Conservation (phyloP, 2,797 vertebrate genomes). For the Micromesistius poutassou region DNA sequence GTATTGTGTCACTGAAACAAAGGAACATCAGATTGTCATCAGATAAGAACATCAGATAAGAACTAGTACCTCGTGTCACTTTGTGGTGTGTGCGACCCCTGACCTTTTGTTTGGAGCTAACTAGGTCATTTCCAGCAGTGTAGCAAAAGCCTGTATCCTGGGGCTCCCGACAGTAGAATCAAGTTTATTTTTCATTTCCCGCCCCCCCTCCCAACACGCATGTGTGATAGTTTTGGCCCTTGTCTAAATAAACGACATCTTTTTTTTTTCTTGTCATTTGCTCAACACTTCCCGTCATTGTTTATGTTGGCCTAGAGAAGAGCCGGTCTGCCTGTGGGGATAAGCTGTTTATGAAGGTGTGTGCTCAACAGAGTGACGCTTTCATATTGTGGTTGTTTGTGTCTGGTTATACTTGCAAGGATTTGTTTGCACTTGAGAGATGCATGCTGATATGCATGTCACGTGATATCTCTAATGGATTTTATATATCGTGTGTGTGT, state of each 20-base stretch:
- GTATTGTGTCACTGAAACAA: neutral
- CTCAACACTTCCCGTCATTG: neutral
- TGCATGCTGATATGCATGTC: neutral
- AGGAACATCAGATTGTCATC: neutral
- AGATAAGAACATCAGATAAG: too few species aligned
- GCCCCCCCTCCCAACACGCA: neutral
- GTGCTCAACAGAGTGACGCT: neutral
- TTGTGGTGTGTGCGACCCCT: slow-evolving; percentile 41
- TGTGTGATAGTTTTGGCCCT: slow-evolving; percentile 17
- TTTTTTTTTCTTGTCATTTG: slow-evolving; percentile 6
- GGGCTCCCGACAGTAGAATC: slow-evolving; percentile 38
- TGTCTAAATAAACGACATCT: slow-evolving; percentile 1
- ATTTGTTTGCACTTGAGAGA: too few species aligned
- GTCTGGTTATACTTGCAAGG: too few species aligned
- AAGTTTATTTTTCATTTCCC: neutral
- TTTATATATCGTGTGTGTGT: too few species aligned
- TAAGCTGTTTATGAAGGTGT: neutral
- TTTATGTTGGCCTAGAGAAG: neutral
- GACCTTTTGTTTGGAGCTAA: slow-evolving; percentile 46
- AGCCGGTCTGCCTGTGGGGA: neutral
- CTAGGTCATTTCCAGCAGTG: slow-evolving; percentile 48
- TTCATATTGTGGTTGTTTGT: neutral
- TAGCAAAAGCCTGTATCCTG: slow-evolving; percentile 23
- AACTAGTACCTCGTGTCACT: slow-evolving; percentile 13
- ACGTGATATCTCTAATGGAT: neutral